phyloP scores from a whole-genome alignment of 2,888 invertebrate genomes.

The Ganaspis brasiliensis region DNA sequence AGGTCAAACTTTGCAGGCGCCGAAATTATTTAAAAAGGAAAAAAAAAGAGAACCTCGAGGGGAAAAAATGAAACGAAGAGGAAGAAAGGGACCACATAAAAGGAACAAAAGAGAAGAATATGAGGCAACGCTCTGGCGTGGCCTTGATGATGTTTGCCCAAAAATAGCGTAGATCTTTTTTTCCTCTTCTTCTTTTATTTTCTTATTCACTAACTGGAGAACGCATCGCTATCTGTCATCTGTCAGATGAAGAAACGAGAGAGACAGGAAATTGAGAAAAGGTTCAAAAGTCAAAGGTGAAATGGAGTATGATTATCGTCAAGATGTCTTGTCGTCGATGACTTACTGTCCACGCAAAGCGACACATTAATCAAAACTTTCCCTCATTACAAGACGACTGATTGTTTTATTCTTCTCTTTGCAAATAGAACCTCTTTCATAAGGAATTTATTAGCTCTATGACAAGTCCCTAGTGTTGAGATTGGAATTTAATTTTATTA shows the following conservation, averaged over 20 bases:
- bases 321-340: constrained; percentile 31
- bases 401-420: constrained; percentile 17
- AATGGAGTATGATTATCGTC: constrained; percentile 17
- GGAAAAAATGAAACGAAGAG: constrained; percentile 33
- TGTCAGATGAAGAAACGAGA: constrained; percentile 51
- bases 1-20: constrained; percentile 59
- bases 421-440: not conserved
- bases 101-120: constrained; percentile 46
- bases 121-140: constrained; percentile 49
- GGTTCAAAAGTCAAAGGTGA: constrained; percentile 36
- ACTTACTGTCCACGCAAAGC: constrained; percentile 21
- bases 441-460: not conserved
- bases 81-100: constrained; percentile 52
- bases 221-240: constrained; percentile 33
- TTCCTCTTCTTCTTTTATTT: constrained; percentile 23
- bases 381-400: constrained; percentile 28
- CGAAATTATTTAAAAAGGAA: constrained; percentile 59
- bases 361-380: constrained; percentile 36
- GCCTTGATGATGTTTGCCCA: constrained; percentile 69
- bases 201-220: constrained; percentile 10
- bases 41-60: constrained; percentile 30
- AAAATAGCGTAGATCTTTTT: constrained; percentile 63
- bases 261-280: constrained; percentile 53
- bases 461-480: no score
- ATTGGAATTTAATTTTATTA: no score